These are phyloP conservation scores for Tribolium freemani DNA, from an alignment of 2,888 invertebrate species.

Conservation along the genomic window DNA sequence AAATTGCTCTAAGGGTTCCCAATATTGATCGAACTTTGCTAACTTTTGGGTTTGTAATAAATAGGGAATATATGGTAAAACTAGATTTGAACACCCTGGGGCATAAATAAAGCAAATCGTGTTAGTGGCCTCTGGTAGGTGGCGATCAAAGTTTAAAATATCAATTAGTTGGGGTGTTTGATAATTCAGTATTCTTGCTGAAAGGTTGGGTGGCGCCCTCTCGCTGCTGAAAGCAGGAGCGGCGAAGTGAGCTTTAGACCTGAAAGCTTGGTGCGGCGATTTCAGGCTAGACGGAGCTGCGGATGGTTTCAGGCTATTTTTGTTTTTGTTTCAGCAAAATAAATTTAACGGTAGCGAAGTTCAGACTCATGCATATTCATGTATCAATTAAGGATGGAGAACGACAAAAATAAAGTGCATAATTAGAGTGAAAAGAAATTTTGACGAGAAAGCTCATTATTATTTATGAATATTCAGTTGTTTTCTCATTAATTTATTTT, in stretches of 20 bases:
- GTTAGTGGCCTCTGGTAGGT: slow-evolving; percentile 13
- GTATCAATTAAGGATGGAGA: slow-evolving; percentile 44
- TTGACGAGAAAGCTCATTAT: slow-evolving; percentile 43
- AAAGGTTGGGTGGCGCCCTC: neutral
- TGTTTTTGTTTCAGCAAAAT: slow-evolving; percentile 19
- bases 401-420: slow-evolving; percentile 47
- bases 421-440: slow-evolving; percentile 44
- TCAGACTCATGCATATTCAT: slow-evolving; percentile 46
- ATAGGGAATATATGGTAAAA: neutral
- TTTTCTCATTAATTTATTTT: slow-evolving; percentile 47
- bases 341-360: slow-evolving; percentile 35
- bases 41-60: neutral
- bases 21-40: slow-evolving; percentile 11
- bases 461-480: slow-evolving; percentile 49
- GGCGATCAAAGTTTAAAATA: neutral
- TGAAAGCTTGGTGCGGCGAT: neutral
- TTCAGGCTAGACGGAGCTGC: neutral
- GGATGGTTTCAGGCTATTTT: neutral
- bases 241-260: neutral
- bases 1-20: slow-evolving; percentile 35
- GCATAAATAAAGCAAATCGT: slow-evolving; percentile 10
- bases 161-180: slow-evolving; percentile 7
- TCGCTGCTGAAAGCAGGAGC: neutral
- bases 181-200: neutral
- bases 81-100: slow-evolving; percentile 6